phyloP scores from a whole-genome alignment of 2,113 vertebrate genomes.

The Talpa occidentalis region DNA sequence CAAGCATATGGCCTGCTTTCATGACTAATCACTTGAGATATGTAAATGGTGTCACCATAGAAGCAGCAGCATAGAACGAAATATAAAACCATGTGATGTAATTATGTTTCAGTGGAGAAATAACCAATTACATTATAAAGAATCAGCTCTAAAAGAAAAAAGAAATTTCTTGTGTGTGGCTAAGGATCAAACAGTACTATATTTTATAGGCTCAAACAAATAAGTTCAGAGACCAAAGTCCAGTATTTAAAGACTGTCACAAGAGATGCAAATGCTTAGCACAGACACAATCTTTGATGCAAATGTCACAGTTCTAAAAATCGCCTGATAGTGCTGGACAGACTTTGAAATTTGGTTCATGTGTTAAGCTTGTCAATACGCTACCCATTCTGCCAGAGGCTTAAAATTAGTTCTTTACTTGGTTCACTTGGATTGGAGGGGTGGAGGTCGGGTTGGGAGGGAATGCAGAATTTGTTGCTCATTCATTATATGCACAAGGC shows the following conservation, averaged over 20 bases:
- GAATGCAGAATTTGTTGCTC: slow-evolving; percentile 63
- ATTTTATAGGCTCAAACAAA: slow-evolving; percentile 63
- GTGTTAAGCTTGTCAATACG: slow-evolving; percentile 57
- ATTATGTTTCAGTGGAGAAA: slow-evolving; percentile 50
- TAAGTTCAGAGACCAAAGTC: slow-evolving; percentile 62
- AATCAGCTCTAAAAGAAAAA: background rate
- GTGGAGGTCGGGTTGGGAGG: background rate
- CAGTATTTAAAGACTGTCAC: slow-evolving; percentile 58
- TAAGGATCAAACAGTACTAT: slow-evolving; percentile 72
- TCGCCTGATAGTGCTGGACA: background rate
- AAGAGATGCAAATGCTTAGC: slow-evolving; percentile 64
- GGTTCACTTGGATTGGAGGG: slow-evolving; percentile 58
- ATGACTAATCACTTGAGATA: slow-evolving; percentile 69
- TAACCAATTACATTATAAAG: slow-evolving; percentile 42
- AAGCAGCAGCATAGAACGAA: slow-evolving; percentile 61
- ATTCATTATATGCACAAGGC: slow-evolving; percentile 75
- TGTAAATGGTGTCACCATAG: slow-evolving; percentile 59
- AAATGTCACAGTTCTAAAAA: slow-evolving; percentile 68
- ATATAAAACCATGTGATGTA: slow-evolving; percentile 72
- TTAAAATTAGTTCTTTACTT: slow-evolving; percentile 71
- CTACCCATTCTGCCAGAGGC: slow-evolving; percentile 61
- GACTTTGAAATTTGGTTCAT: slow-evolving; percentile 72
- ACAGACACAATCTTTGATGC: slow-evolving; percentile 63
- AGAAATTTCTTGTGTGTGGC: slow-evolving; percentile 55
- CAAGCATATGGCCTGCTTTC: slow-evolving; percentile 72